Percentiles rank a stretch among this genome's conserved stretches.
Conservation (phyloP, 1,140 invertebrate species). For the Apocrypta bakeri region DNA sequence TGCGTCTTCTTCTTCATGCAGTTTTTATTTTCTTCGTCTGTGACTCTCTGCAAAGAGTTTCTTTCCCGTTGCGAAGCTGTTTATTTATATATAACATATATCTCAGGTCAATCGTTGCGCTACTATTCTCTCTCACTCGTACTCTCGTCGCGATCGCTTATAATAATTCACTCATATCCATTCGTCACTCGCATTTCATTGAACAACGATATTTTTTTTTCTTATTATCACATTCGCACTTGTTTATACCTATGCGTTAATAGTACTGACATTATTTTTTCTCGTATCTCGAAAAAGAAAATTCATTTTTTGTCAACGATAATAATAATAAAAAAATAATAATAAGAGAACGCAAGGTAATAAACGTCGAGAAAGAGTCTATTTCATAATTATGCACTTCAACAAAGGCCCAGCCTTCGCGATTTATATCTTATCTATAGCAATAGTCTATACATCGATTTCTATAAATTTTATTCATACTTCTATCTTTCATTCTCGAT, state of each 20-base stretch:
- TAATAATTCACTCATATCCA: not conserved
- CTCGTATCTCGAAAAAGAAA: conserved; percentile 12
- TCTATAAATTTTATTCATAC: conserved; percentile 53
- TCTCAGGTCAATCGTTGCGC: not conserved
- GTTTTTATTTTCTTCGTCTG: not conserved
- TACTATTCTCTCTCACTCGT: not conserved
- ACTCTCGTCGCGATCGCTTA: not conserved
- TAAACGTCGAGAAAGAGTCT: not conserved
- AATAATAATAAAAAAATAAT: too few species aligned
- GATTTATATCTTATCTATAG: conserved; percentile 42
- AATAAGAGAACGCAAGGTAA: not conserved
- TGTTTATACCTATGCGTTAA: conserved; percentile 11
- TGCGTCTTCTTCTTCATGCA: not conserved
- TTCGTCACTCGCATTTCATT: not conserved
- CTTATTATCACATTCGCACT: conserved; percentile 19
- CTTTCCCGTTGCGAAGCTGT: not conserved
- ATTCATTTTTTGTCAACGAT: too few species aligned
- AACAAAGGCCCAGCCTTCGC: conserved; percentile 62
- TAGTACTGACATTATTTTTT: conserved; percentile 11
- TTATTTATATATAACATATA: conserved; percentile 9
- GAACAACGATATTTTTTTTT: conserved; percentile 24
- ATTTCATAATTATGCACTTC: not conserved
- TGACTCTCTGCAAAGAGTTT: not conserved
- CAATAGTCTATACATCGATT: conserved; percentile 62
- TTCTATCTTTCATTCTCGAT: not conserved